Evolutionary conservation across 1,140 invertebrate species (phyloP).

Genomic region (Drosophila subpulchrella): DNA sequence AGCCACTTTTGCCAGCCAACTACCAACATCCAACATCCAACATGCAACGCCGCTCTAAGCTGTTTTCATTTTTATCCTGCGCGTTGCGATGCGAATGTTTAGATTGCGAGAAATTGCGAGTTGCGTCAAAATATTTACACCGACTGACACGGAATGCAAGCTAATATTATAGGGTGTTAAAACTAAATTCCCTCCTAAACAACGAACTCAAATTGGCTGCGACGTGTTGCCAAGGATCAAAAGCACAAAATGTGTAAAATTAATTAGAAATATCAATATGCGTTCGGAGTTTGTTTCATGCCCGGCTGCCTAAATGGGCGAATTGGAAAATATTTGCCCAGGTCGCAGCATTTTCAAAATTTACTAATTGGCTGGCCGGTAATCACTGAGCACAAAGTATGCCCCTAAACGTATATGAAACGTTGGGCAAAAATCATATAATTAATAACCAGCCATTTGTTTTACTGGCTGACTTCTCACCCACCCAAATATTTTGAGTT

Average conservation of each 20-base stretch:
- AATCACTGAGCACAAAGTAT: constrained; percentile 47
- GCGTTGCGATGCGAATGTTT: constrained; percentile 65
- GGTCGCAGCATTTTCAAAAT: constrained; percentile 32
- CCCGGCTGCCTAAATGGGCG: constrained; percentile 7
- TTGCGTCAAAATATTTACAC: constrained; percentile 77
- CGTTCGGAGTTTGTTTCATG: constrained; percentile 32
- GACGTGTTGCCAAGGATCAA: constrained; percentile 11
- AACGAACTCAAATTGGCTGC: constrained; percentile 25
- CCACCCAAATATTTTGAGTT: constrained; percentile 18
- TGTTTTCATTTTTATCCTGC: constrained; percentile 61
- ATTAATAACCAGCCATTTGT: constrained; percentile 67
- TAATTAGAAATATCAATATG: constrained; percentile 59
- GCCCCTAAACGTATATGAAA: constrained; percentile 40
- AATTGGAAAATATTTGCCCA: constrained; percentile 42
- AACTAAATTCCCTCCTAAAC: constrained; percentile 3
- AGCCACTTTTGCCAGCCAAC: not conserved
- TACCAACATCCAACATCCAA: constrained; percentile 14
- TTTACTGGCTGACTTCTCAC: not conserved
- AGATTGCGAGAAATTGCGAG: constrained; percentile 78
- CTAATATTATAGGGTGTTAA: constrained; percentile 36
- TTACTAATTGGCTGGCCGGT: constrained; percentile 63
- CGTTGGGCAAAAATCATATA: constrained; percentile 43
- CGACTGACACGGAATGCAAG: constrained; percentile 25
- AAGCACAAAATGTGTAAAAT: constrained; percentile 37
- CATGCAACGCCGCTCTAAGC: constrained; percentile 42